Conservation (phyloP, 2,888 invertebrate species). For the Brenthis ino region DNA sequence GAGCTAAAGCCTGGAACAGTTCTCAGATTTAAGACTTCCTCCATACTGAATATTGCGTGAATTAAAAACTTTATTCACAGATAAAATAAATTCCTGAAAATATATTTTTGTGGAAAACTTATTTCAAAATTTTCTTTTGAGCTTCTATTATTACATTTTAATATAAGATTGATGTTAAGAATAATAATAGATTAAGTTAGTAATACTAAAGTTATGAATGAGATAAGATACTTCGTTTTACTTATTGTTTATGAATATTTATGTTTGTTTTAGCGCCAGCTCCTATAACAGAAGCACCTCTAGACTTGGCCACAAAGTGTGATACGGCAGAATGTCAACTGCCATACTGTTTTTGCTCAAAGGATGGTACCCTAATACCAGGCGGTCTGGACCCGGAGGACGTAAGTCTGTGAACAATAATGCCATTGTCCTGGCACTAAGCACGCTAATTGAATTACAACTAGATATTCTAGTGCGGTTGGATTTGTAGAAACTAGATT, state of each 20-base stretch:
- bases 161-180: background rate
- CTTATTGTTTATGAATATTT: background rate
- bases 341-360: conserved; percentile 96
- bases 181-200: background rate
- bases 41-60: conserved; percentile 9
- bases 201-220: background rate
- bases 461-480: conserved; percentile 10
- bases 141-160: background rate
- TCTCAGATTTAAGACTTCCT: conserved; percentile 13
- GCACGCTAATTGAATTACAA: conserved; percentile 36
- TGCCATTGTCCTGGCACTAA: conserved; percentile 24
- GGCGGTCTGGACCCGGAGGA: conserved; percentile 91
- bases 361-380: conserved; percentile 94
- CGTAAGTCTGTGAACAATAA: conserved; percentile 71
- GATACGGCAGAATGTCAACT: conserved; percentile 88
- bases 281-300: conserved; percentile 90
- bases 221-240: background rate
- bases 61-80: background rate
- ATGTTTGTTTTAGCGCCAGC: conserved; percentile 84
- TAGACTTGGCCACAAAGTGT: conserved; percentile 91
- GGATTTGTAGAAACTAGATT: conserved; percentile 26
- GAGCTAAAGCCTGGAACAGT: conserved; percentile 14
- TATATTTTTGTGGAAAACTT: background rate
- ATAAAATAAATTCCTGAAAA: conserved; percentile 4
- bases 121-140: background rate